Base-by-base conservation (phyloP, 2,113 vertebrate species). In the Formicarius rufipectus region DNA sequence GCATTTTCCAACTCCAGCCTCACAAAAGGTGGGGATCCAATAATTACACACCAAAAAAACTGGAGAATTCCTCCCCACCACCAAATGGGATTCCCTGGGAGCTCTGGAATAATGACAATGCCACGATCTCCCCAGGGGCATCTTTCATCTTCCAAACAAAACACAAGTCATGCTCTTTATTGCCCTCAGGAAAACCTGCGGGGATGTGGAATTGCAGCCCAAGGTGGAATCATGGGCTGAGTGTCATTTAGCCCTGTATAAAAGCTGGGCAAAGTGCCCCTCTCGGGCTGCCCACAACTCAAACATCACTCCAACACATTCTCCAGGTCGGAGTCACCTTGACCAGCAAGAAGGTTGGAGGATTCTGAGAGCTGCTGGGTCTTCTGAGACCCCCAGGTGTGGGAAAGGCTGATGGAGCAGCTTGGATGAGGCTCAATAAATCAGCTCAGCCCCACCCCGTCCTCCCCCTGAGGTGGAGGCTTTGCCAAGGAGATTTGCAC, bases 391-490 rank as follows among this genome's bases (percentile, higher is more conserved):
- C 21, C 44, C 39, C 52, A 13, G 63, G 12, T 27, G 20, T 49
- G 63, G 42, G 66, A 63, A 31, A 17, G 71, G 78, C 7, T 35
- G 68, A 50, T 19, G 30, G 3, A 62, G 33, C 50, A 75, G 45
- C 10, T 28, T 25, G 33, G 59, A 37, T 33, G 22, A 20, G 17
- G 42, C 35, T 42, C 6, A 19, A 25, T 27, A 31, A 50, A 56
- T 50, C 53, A 81, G 39, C 22, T 22, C 76, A 20, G 14, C 28
- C 13, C 40, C 6, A 15, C 25, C 15, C 10, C 11, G 19, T 20
- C 35, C 0, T 19, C 7, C 39, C 2, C 10, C 3, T 1, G 6
- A 35, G 35, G 45, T 1, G 7, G 13, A 50, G 59, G 17, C 4
- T 20, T 22, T 72, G 8, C 53, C 11, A 49, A 63, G 8, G 21